These are phyloP conservation scores for Talpa occidentalis DNA, from an alignment of 2,113 vertebrate species.

Conservation along the genomic window DNA sequence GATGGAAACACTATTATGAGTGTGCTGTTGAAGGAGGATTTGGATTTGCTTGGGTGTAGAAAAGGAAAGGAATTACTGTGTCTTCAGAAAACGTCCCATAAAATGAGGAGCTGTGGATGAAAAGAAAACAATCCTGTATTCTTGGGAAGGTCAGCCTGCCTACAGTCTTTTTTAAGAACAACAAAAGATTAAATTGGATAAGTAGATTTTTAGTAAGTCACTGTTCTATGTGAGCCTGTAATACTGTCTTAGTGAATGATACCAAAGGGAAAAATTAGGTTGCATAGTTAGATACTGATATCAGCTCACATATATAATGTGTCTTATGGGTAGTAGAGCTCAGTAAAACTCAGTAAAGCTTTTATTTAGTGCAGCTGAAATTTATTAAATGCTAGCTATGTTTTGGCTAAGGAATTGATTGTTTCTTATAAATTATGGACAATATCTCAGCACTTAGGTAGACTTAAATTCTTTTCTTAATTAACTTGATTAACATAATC, in stretches of 20 bases:
- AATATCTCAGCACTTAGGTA: slow-evolving; percentile 9
- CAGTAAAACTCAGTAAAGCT: not conserved
- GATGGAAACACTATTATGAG: not conserved
- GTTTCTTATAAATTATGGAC: slow-evolving; percentile 51
- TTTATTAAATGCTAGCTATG: slow-evolving; percentile 15
- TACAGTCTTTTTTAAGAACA: not conserved
- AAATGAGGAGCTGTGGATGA: not conserved
- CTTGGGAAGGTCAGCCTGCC: not conserved
- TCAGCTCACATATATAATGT: not conserved
- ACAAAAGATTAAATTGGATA: slow-evolving; percentile 7
- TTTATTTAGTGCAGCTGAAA: slow-evolving; percentile 41
- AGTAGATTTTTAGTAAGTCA: slow-evolving; percentile 46
- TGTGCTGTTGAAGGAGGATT: not conserved
- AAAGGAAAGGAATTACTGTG: slow-evolving; percentile 24
- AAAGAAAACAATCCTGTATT: not conserved
- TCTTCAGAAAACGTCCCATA: not conserved
- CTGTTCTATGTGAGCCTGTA: not conserved
- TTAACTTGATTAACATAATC: slow-evolving; percentile 16
- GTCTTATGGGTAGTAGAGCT: not conserved
- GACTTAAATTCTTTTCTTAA: slow-evolving; percentile 28
- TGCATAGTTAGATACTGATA: slow-evolving; percentile 19
- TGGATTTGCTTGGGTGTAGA: not conserved
- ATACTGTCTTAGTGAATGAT: not conserved
- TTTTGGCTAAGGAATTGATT: not conserved
- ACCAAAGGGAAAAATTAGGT: not conserved